A percentile compares a stretch with the other conserved stretches of the same genome.
These are phyloP conservation scores for Athalia rosae DNA, from an alignment of 2,888 invertebrate genomes.

Conservation along the genomic window DNA sequence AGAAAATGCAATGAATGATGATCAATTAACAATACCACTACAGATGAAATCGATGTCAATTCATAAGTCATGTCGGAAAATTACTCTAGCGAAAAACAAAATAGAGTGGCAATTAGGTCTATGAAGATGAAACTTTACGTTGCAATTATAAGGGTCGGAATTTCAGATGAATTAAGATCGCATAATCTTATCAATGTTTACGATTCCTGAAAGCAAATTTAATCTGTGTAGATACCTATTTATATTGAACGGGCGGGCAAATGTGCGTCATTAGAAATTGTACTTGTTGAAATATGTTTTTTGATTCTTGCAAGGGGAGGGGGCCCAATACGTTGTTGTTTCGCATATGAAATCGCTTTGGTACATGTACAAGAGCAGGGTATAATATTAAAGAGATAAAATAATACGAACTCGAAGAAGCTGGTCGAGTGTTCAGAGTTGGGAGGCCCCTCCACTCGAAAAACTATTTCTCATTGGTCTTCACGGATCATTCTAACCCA, in stretches of 20 bases:
- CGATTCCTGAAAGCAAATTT: neutral
- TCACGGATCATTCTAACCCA: constrained; percentile 57
- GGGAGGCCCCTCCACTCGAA: constrained; percentile 54
- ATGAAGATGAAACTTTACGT: too few relatives aligned
- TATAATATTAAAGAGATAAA: constrained; percentile 17
- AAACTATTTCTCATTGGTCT: constrained; percentile 62
- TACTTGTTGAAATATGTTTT: constrained; percentile 10
- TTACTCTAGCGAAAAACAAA: too few relatives aligned
- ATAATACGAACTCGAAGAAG: constrained; percentile 8
- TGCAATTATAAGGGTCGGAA: too few relatives aligned
- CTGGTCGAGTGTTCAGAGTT: constrained; percentile 19
- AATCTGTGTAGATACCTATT: constrained; percentile 10
- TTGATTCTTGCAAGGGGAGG: neutral
- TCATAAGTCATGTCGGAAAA: too few relatives aligned
- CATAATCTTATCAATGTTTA: constrained; percentile 4
- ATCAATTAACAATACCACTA: too few relatives aligned
- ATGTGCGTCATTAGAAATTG: constrained; percentile 17
- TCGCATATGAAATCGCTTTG: neutral
- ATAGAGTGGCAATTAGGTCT: too few relatives aligned
- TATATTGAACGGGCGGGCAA: neutral
- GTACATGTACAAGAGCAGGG: neutral
- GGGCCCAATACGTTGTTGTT: neutral
- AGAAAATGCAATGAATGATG: too few relatives aligned
- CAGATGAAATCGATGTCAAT: too few relatives aligned
- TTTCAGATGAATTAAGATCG: too few relatives aligned